These are phyloP conservation scores for Drosophila mauritiana DNA, from an alignment of 1,140 invertebrate genomes.

Conservation along the genomic window DNA sequence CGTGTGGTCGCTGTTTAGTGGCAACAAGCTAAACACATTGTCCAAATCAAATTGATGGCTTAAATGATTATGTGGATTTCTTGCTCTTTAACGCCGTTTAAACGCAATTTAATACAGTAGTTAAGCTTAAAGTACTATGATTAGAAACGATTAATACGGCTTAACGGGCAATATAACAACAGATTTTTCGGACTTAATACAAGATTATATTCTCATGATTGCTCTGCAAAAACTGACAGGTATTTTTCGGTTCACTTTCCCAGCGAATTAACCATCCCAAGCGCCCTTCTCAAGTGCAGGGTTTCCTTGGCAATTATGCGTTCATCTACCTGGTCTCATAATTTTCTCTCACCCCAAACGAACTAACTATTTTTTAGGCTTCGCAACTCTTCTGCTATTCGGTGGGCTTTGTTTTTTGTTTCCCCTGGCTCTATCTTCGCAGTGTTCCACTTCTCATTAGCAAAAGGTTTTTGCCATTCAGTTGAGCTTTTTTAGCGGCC, in stretches of 20 bases:
- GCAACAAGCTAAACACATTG: constrained; percentile 32
- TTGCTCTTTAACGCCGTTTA: not conserved
- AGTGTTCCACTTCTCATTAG: constrained; percentile 73
- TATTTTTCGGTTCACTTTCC: constrained; percentile 17
- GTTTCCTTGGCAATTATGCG: constrained; percentile 40
- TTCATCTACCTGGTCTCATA: constrained; percentile 56
- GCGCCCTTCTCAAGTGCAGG: constrained; percentile 1
- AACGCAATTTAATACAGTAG: not conserved
- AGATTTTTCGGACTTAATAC: too few species aligned
- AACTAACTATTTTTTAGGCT: constrained; percentile 38
- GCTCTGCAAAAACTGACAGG: too few species aligned
- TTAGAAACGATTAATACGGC: too few species aligned
- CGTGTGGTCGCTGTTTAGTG: constrained; percentile 41
- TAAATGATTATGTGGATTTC: constrained; percentile 18
- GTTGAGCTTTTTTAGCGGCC: constrained; percentile 30
- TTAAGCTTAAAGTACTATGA: not conserved
- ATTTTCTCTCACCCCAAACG: constrained; percentile 29
- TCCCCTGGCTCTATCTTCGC: constrained; percentile 19
- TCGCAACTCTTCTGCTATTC: constrained; percentile 38
- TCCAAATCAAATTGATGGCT: constrained; percentile 23
- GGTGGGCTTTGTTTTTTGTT: constrained; percentile 22
- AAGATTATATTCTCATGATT: not conserved
- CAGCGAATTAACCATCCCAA: constrained; percentile 5
- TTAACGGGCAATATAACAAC: too few species aligned
- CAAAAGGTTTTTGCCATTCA: constrained; percentile 28